These are phyloP conservation scores for Ophion ellenae DNA, from an alignment of 2,888 invertebrate species.

Conservation along the genomic window DNA sequence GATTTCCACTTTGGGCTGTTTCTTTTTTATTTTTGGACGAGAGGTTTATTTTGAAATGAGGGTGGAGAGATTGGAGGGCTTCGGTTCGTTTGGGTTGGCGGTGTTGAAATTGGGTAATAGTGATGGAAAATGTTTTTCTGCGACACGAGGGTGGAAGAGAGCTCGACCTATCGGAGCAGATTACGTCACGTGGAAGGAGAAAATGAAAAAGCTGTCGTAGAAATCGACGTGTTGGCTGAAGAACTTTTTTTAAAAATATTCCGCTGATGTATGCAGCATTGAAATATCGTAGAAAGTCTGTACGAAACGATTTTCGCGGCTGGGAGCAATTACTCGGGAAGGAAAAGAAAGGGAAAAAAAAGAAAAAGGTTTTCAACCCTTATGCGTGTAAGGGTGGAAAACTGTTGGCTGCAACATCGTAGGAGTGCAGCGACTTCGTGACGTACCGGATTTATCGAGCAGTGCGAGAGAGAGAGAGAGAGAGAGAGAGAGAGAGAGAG, in stretches of 20 bases:
- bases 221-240: not conserved
- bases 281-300: conserved; percentile 38
- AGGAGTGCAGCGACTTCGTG: conserved; percentile 51
- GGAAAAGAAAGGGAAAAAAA: conserved; percentile 11
- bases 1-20: too few relatives aligned
- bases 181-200: too few relatives aligned
- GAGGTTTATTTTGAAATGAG: too few relatives aligned
- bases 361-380: not conserved
- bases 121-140: too few relatives aligned
- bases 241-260: conserved; percentile 8
- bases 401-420: conserved; percentile 59
- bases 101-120: too few relatives aligned
- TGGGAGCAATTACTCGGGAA: conserved; percentile 62
- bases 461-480: not conserved
- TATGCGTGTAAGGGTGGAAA: not conserved
- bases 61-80: too few relatives aligned
- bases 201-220: not conserved
- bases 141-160: too few relatives aligned
- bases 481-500: conserved; percentile 12
- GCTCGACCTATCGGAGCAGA: too few relatives aligned
- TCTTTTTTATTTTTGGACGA: too few relatives aligned
- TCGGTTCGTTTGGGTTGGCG: too few relatives aligned
- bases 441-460: conserved; percentile 48
- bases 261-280: conserved; percentile 18
- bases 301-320: conserved; percentile 52